phyloP scores from a whole-genome alignment of 2,888 invertebrate species.

The Dorcus parallelipipedus region DNA sequence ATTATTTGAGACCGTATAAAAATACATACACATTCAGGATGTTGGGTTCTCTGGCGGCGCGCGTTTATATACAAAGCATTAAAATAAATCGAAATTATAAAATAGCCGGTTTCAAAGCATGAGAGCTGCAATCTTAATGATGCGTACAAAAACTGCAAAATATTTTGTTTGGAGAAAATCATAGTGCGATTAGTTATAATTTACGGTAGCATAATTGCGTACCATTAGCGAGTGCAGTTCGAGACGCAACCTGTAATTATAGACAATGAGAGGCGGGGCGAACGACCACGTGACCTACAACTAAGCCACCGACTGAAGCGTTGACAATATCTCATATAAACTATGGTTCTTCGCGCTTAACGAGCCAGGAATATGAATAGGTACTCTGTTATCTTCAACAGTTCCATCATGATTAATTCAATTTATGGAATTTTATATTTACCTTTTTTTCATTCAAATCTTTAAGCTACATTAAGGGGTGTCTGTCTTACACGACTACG shows the following conservation, averaged over 20 bases:
- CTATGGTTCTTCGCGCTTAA: constrained; percentile 28
- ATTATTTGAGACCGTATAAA: too few relatives aligned
- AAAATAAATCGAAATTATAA: too few relatives aligned
- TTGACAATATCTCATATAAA: constrained; percentile 35
- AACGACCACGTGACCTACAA: constrained; percentile 33
- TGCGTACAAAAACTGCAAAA: constrained; percentile 8
- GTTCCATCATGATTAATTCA: constrained; percentile 21
- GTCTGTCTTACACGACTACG: too few relatives aligned
- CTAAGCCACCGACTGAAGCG: constrained; percentile 25
- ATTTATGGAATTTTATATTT: constrained; percentile 19
- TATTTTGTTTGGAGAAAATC: constrained; percentile 18
- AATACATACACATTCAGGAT: too few relatives aligned
- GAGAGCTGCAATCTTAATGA: constrained; percentile 3
- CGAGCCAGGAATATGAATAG: constrained; percentile 31
- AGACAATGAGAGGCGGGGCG: constrained; percentile 44
- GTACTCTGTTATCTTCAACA: constrained; percentile 26
- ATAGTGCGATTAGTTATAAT: constrained; percentile 29
- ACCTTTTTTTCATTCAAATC: too few relatives aligned
- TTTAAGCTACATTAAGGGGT: too few relatives aligned
- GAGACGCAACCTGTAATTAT: constrained; percentile 44
- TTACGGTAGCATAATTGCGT: constrained; percentile 46
- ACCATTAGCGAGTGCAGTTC: constrained; percentile 37
- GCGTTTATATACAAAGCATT: too few relatives aligned
- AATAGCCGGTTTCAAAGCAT: not conserved
- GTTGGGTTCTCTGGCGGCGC: too few relatives aligned